A percentile compares a stretch with the other conserved stretches of the same genome.
phyloP scores from a whole-genome alignment of 2,888 invertebrate species.

The Mythimna loreyi region DNA sequence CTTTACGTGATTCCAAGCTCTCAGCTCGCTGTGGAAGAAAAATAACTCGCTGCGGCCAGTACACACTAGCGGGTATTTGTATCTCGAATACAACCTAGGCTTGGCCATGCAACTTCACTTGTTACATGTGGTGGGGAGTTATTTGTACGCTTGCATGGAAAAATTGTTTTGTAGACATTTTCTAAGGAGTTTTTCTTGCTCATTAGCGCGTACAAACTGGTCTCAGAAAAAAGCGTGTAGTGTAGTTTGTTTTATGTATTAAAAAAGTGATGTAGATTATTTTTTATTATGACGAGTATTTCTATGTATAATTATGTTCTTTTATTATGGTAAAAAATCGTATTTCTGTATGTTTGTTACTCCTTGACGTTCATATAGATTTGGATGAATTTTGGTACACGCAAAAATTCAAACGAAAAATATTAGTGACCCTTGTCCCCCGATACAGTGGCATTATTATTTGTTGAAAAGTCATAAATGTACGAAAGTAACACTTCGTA shows the following conservation, averaged over 20 bases:
- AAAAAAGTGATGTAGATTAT: too few relatives aligned
- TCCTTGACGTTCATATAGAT: too few relatives aligned
- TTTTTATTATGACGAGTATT: too few relatives aligned
- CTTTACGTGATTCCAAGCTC: slow-evolving; percentile 75
- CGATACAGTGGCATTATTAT: too few relatives aligned
- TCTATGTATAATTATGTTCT: too few relatives aligned
- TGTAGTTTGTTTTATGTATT: not conserved
- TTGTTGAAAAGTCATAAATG: too few relatives aligned
- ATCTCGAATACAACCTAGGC: slow-evolving; percentile 15
- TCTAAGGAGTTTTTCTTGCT: not conserved
- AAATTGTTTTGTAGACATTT: not conserved
- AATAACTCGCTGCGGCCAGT: slow-evolving; percentile 53
- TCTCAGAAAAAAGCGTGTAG: not conserved
- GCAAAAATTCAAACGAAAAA: too few relatives aligned
- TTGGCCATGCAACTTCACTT: slow-evolving; percentile 24
- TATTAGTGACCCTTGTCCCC: too few relatives aligned
- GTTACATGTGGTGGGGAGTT: slow-evolving; percentile 28
- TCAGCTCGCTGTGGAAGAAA: slow-evolving; percentile 62
- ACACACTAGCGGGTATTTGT: slow-evolving; percentile 55
- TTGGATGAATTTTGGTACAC: too few relatives aligned
- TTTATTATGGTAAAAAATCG: too few relatives aligned
- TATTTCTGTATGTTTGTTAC: too few relatives aligned
- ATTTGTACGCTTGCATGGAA: slow-evolving; percentile 16
- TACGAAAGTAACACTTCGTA: too few relatives aligned
- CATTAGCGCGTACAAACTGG: not conserved